Conservation (phyloP, 2,113 vertebrate genomes). For the human (Homo sapiens) region GRCh38 chr4:34168501-34169000, state of each 20-base stretch:
- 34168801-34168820: no score
- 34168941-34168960: no score
- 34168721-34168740: not conserved
- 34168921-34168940: no score
- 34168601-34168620: not conserved
- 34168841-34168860: no score
- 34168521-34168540: not conserved
- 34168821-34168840: no score
- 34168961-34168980: no score
- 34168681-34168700: not conserved
- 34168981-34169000: no score
- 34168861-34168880: no score
- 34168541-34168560: not conserved
- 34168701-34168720: not conserved
- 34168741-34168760: not conserved
- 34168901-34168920: no score
- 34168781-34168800: no score
- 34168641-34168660: not conserved
- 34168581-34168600: not conserved
- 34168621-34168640: not conserved
- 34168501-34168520: not conserved
- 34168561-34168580: not conserved
- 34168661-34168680: not conserved
- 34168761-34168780: not conserved
- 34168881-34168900: no score